Evolutionary conservation across 2,797 vertebrate genomes (phyloP).

Genomic region (Pangasius larnaudii): DNA sequence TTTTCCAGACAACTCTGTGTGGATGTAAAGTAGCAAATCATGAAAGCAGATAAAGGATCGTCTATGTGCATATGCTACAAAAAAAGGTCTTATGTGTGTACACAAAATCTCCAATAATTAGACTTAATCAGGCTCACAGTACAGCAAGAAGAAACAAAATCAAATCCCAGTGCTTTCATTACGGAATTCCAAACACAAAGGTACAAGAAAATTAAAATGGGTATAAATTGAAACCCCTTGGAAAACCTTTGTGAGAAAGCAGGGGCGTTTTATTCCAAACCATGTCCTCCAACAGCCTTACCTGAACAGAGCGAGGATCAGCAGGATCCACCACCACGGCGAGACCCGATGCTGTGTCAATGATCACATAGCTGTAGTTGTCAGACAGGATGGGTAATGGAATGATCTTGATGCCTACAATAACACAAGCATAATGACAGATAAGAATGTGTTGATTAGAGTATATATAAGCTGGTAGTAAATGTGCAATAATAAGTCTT

Average conservation of each 20-base stretch:
- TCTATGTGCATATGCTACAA: not conserved
- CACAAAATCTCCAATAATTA: not conserved
- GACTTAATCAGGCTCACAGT: not conserved
- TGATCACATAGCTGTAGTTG: constrained; percentile 97
- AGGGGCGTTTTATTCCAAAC: not conserved
- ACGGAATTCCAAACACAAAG: not conserved
- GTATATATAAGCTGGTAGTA: not conserved
- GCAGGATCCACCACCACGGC: constrained; percentile 90
- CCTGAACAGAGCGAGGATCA: constrained; percentile 91
- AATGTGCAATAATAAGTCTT: not conserved
- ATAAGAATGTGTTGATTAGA: not conserved
- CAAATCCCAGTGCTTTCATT: not conserved
- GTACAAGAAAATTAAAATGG: not conserved
- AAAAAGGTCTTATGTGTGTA: not conserved
- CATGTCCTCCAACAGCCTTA: constrained; percentile 55
- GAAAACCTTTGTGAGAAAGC: constrained; percentile 19
- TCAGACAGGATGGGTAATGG: constrained; percentile 90
- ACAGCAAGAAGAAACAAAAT: not conserved
- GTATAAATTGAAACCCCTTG: not conserved
- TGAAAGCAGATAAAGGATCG: constrained; percentile 4
- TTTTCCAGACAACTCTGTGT: constrained; percentile 84
- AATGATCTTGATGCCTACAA: constrained; percentile 90
- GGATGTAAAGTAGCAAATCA: constrained; percentile 24
- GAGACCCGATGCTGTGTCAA: constrained; percentile 83
- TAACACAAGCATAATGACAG: constrained; percentile 21